Conservation (phyloP, 2,888 invertebrate genomes). For the Parnassius glacialis region DNA sequence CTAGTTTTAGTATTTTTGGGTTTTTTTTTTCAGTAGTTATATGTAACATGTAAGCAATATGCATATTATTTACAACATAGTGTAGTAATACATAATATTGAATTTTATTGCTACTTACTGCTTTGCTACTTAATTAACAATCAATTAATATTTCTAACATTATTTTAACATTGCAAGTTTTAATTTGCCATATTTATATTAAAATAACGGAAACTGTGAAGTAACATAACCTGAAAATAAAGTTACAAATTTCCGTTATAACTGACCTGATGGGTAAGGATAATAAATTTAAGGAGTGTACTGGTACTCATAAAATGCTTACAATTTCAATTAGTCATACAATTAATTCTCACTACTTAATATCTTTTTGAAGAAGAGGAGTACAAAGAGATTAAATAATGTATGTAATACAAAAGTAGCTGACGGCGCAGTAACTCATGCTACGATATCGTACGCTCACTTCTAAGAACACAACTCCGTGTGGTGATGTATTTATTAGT, state of each 20-base stretch:
- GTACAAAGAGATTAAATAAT: slow-evolving; percentile 46
- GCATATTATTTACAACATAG: too few species aligned
- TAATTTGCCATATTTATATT: too few species aligned
- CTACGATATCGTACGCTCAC: slow-evolving; percentile 50
- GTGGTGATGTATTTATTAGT: slow-evolving; percentile 71
- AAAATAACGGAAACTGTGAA: too few species aligned
- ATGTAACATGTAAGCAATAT: too few species aligned
- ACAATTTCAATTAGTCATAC: slow-evolving; percentile 61
- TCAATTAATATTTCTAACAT: too few species aligned
- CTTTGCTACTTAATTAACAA: too few species aligned
- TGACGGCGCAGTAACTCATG: slow-evolving; percentile 57
- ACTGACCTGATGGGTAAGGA: neutral
- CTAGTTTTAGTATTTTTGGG: too few species aligned
- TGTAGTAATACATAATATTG: too few species aligned
- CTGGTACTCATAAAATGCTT: slow-evolving; percentile 27
- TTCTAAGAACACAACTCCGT: slow-evolving; percentile 72
- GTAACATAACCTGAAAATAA: neutral
- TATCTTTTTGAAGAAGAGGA: slow-evolving; percentile 38
- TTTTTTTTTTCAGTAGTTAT: too few species aligned
- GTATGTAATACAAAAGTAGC: slow-evolving; percentile 44
- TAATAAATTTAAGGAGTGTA: too few species aligned
- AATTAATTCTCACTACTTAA: slow-evolving; percentile 67
- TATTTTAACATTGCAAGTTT: too few species aligned
- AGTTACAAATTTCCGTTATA: neutral
- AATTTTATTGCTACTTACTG: too few species aligned